Evolutionary conservation across 2,113 vertebrate species (phyloP).

Genomic region (Hyla sarda): DNA sequence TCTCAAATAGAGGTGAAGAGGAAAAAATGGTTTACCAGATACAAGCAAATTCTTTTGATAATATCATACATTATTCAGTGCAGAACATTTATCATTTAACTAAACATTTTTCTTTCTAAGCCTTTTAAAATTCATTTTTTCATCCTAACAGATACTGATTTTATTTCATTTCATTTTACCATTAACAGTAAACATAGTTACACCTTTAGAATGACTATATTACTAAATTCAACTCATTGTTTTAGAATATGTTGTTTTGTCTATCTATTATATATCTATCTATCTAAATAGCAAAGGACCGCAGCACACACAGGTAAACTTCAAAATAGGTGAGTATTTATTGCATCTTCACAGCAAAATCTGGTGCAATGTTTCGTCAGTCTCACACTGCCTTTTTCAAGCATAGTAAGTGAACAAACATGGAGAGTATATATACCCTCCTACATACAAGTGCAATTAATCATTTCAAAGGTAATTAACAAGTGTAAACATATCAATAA

Average conservation of each 20-base stretch:
- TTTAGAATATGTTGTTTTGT: neutral
- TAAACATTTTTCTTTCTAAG: neutral
- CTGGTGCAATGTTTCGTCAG: no score
- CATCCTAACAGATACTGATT: conserved; percentile 15
- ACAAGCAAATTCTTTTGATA: conserved; percentile 22
- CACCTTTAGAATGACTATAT: conserved; percentile 62
- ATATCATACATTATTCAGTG: conserved; percentile 19
- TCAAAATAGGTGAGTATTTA: no score
- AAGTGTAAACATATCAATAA: no score
- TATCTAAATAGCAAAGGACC: no score
- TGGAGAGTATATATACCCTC: no score
- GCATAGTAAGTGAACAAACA: no score
- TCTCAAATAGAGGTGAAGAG: neutral
- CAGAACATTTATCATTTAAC: conserved; percentile 4
- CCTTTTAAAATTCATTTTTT: neutral
- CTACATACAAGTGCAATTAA: no score
- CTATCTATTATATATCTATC: neutral
- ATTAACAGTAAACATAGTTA: conserved; percentile 34
- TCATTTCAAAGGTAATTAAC: no score
- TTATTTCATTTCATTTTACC: neutral
- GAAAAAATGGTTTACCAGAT: neutral
- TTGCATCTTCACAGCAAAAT: no score
- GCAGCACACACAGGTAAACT: no score
- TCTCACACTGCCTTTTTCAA: no score
- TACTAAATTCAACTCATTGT: conserved; percentile 61